Evolutionary conservation across 2,888 invertebrate species (phyloP), one percentile per base, ranked within the genome.

Genomic region (Eurytoma californica): DNA sequence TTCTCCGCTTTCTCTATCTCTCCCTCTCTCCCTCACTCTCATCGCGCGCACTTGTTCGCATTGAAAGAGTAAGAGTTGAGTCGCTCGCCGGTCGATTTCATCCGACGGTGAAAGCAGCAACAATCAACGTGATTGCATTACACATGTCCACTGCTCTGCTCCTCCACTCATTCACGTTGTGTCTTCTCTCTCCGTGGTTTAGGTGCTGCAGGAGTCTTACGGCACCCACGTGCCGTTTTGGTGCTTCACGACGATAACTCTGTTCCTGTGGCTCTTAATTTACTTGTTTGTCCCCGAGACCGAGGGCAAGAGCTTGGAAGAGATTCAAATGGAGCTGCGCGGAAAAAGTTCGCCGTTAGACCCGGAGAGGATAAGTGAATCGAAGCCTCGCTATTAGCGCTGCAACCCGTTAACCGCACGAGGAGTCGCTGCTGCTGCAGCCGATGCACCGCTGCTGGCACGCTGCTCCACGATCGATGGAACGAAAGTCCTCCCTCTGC

Each of bases 281-380:
- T 90, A 88, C 82, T 80, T 86, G 60, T 88, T 85, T 82, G 87
- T 90, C 53, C 89, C 89, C 16, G 90, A 90, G 81, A 90, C 90
- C 18, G 90, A 90, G 80, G 89, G 90, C 70, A 90, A 89, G 81
- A 88, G 86, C 80, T 85, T 90, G 83, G 88, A 89, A 80, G 87
- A 89, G 83, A 87, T 90, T 85, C 87, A 89, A 77, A 83, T 85
- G 76, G 85, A 86, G 70, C 83, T 90, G 63, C 83, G 84, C 67
- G 82, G 83, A 28, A 84, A 84, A 61, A 80, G 60, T 67, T 24
- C 65, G n/a, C 72, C 68, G 49, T 30, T 49, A 30, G 60, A 68
- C 57, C 7, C 28, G 60, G n/a, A 30, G 49, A 49, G 58, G n/a
- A 77, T 81, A 79, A 79, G 63, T 70, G 81, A 76, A 72, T 79